phyloP scores from a whole-genome alignment of 2,113 vertebrate species.

The Lycaon pictus region DNA sequence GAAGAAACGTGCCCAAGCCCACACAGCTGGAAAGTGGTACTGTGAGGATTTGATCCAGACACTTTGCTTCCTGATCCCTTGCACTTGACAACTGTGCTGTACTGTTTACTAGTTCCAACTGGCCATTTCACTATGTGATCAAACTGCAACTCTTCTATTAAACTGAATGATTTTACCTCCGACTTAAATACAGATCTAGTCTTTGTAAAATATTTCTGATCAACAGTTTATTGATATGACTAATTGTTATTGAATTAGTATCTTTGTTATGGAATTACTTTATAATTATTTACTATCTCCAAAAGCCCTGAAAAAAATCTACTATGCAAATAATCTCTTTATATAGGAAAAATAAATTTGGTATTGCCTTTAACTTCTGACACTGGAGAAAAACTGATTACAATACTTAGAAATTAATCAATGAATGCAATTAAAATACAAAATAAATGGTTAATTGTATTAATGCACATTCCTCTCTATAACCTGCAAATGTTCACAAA shows the following conservation, averaged over 20 bases:
- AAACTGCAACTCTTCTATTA: neutral
- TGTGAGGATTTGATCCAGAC: neutral
- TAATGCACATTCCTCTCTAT: neutral
- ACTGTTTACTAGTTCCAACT: neutral
- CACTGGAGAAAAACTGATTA: slow-evolving; percentile 23
- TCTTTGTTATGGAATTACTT: slow-evolving; percentile 32
- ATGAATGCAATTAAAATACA: neutral
- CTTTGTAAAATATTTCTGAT: neutral
- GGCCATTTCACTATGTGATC: neutral
- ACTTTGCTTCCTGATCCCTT: neutral
- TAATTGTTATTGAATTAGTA: neutral
- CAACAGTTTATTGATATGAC: neutral
- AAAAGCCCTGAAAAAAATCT: neutral
- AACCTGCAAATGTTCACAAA: slow-evolving; percentile 38
- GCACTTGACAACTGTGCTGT: neutral
- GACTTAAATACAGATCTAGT: neutral
- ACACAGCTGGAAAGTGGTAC: neutral
- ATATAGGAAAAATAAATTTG: neutral
- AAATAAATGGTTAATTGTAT: slow-evolving; percentile 49
- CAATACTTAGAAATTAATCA: slow-evolving; percentile 56
- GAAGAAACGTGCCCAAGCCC: neutral
- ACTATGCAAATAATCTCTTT: neutral
- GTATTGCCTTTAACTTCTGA: neutral
- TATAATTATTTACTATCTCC: slow-evolving; percentile 6
- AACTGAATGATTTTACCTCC: neutral